phyloP scores from a whole-genome alignment of 2,113 vertebrate genomes.

The Antechinus flavipes region DNA sequence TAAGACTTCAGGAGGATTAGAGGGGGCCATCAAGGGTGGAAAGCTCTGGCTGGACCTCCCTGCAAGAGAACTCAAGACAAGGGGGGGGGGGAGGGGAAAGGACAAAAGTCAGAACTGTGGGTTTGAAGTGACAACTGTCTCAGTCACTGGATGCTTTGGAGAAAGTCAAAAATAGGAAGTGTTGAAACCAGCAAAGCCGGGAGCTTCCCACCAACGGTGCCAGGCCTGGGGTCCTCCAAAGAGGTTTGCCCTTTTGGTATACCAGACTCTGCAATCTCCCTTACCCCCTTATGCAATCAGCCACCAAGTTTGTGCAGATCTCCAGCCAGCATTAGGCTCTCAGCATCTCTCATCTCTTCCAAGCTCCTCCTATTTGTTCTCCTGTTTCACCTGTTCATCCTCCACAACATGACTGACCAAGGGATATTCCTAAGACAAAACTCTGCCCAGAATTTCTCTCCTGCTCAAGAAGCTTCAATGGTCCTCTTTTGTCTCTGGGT shows the following conservation, averaged over 20 bases:
- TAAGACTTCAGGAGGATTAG: neutral
- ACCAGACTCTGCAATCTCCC: neutral
- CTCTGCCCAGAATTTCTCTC: neutral
- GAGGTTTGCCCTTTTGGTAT: neutral
- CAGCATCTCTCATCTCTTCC: neutral
- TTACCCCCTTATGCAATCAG: neutral
- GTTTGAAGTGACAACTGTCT: slow-evolving; percentile 35
- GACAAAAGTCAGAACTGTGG: neutral
- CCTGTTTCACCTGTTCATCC: neutral
- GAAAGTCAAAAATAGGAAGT: slow-evolving; percentile 46
- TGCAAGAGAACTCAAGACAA: neutral
- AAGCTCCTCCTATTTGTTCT: neutral
- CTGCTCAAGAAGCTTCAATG: neutral
- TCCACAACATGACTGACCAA: neutral
- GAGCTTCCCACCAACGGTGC: neutral
- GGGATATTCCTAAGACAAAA: neutral
- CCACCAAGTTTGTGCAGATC: neutral
- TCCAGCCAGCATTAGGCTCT: neutral
- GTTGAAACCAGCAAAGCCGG: neutral
- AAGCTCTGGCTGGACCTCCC: too few relatives aligned
- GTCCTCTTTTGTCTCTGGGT: neutral
- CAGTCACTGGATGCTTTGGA: too few relatives aligned
- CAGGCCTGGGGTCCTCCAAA: neutral
- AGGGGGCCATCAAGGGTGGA: neutral
- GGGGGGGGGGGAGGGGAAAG: neutral